phyloP scores from a whole-genome alignment of 2,888 invertebrate species.

The Pristionchus arcanus region DNA sequence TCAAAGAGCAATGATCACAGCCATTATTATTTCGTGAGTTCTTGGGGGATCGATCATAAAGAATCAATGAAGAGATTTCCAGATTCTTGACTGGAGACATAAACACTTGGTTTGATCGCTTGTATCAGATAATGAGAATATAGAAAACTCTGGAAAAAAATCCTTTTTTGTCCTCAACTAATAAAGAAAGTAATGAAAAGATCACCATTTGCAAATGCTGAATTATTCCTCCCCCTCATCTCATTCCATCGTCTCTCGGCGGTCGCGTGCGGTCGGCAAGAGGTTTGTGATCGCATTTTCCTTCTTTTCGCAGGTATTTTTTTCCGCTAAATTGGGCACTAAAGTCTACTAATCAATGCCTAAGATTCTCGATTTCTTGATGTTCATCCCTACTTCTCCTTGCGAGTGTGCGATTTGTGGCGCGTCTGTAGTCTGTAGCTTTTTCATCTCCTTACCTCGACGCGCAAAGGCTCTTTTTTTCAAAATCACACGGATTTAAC shows the following conservation, averaged over 20 bases:
- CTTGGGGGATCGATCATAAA: no score
- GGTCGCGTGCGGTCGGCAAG: neutral
- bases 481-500: no score
- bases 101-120: no score
- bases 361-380: neutral
- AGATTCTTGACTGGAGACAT: no score
- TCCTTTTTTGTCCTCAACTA: neutral
- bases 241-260: neutral
- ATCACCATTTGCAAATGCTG: neutral
- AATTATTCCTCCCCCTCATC: neutral
- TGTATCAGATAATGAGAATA: no score
- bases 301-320: neutral
- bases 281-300: neutral
- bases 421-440: neutral
- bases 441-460: no score
- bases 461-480: no score
- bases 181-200: no score
- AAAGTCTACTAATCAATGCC: no score
- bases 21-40: no score
- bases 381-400: neutral
- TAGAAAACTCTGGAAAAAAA: neutral
- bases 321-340: no score
- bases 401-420: neutral
- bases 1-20: neutral
- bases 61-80: no score